phyloP scores from a whole-genome alignment of 2,113 vertebrate species.

The Ivindomyrus marchei region DNA sequence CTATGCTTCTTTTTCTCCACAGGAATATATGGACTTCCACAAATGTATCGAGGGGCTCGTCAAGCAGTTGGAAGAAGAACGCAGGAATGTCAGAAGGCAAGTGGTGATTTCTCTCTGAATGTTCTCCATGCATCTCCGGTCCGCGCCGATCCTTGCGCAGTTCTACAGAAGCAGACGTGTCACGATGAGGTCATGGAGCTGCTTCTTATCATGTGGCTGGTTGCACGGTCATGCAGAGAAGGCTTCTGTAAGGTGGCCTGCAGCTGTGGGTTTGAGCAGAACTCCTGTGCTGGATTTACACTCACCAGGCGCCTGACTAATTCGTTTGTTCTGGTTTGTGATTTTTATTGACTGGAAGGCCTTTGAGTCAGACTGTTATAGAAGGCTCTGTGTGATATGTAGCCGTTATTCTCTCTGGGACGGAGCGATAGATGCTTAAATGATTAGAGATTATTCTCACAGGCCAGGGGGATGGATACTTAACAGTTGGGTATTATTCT shows the following conservation, averaged over 20 bases:
- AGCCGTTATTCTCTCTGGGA: not conserved
- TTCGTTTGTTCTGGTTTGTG: not conserved
- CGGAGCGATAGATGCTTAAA: not conserved
- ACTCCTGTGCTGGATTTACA: not conserved
- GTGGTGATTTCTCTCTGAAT: slow-evolving; percentile 24
- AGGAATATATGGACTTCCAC: slow-evolving; percentile 85
- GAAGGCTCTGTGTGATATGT: not conserved
- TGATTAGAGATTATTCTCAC: not conserved
- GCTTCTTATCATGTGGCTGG: not conserved
- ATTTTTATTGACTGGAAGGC: not conserved
- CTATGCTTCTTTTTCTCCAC: slow-evolving; percentile 30
- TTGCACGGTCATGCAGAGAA: not conserved
- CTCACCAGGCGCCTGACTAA: not conserved
- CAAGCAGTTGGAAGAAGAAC: slow-evolving; percentile 78
- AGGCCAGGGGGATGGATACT: not conserved
- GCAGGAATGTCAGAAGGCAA: slow-evolving; percentile 74
- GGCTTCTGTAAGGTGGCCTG: not conserved
- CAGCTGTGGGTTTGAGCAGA: not conserved
- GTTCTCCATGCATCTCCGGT: not conserved
- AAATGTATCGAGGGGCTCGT: slow-evolving; percentile 77
- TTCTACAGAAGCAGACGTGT: not conserved
- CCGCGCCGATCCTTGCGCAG: not conserved
- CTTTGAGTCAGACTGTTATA: not conserved
- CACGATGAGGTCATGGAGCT: not conserved
- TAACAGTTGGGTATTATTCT: not conserved